A percentile compares a stretch with the other conserved stretches of the same genome.
Conservation (phyloP, 2,113 vertebrate genomes). For the Paratilapia polleni region DNA sequence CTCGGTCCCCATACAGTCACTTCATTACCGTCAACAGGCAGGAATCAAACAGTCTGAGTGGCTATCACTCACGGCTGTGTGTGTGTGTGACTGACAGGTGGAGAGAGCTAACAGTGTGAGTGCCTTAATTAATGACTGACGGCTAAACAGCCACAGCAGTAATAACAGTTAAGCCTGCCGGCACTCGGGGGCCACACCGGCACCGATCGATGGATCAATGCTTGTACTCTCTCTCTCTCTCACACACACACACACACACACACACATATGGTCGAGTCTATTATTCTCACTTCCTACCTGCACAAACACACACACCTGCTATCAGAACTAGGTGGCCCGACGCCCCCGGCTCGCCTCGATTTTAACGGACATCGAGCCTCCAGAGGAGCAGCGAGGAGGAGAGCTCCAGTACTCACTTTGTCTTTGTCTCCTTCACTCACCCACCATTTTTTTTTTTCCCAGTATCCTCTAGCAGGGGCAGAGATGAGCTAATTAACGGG, state of each 20-base stretch:
- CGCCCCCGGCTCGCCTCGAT: slow-evolving; percentile 63
- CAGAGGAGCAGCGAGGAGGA: slow-evolving; percentile 34
- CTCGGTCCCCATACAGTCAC: slow-evolving; percentile 19
- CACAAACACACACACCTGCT: slow-evolving; percentile 43
- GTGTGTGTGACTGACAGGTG: slow-evolving; percentile 65
- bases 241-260: slow-evolving; percentile 22
- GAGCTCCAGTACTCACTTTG: slow-evolving; percentile 22
- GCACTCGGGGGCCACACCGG: slow-evolving; percentile 60
- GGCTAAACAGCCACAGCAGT: slow-evolving; percentile 76
- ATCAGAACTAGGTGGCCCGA: slow-evolving; percentile 61
- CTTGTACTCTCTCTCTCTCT: slow-evolving; percentile 31
- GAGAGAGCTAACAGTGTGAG: slow-evolving; percentile 56
- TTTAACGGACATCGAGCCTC: slow-evolving; percentile 61
- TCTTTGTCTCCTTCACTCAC: slow-evolving; percentile 21
- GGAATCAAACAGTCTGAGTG: slow-evolving; percentile 47
- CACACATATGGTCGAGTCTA: slow-evolving; percentile 19
- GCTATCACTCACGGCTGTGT: slow-evolving; percentile 37
- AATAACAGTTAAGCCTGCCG: slow-evolving; percentile 78
- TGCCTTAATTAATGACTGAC: slow-evolving; percentile 79
- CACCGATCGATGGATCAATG: slow-evolving; percentile 78
- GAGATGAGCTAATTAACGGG: slow-evolving; percentile 75
- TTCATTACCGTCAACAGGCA: slow-evolving; percentile 48
- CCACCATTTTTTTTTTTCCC: slow-evolving; percentile 55
- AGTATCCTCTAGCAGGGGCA: slow-evolving; percentile 53
- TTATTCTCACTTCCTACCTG: slow-evolving; percentile 42